Evolutionary conservation across 2,113 vertebrate genomes (phyloP).

Genomic region (Saiga tatarica): DNA sequence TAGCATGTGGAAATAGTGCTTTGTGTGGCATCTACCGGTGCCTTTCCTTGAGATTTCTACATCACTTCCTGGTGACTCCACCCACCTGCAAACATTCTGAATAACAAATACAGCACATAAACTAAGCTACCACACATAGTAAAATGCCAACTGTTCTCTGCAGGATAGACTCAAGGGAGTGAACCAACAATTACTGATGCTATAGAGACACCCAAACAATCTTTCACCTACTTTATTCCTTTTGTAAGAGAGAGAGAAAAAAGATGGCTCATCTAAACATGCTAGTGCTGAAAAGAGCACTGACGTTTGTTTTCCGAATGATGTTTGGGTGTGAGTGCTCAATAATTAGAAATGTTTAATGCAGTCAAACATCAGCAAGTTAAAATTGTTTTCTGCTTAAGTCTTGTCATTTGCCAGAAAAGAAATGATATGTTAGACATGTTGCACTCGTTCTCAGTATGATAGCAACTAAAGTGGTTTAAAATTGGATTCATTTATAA

Average conservation of each 20-base stretch:
- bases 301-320: constrained; percentile 68
- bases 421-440: constrained; percentile 81
- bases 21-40: background rate
- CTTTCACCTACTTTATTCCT: constrained; percentile 1
- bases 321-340: constrained; percentile 61
- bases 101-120: constrained; percentile 20
- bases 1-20: background rate
- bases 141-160: constrained; percentile 8
- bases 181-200: constrained; percentile 22
- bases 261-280: background rate
- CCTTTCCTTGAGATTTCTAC: background rate
- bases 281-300: constrained; percentile 18
- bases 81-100: background rate
- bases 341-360: constrained; percentile 81
- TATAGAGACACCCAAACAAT: constrained; percentile 5
- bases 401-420: constrained; percentile 76
- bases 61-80: constrained; percentile 35
- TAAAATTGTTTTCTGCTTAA: constrained; percentile 78
- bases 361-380: constrained; percentile 74
- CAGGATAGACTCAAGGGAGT: background rate
- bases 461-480: constrained; percentile 84
- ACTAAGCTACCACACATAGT: background rate
- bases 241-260: background rate
- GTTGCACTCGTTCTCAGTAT: constrained; percentile 79
- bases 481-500: constrained; percentile 89